phyloP scores from a whole-genome alignment of 2,113 vertebrate species.

The Camelus bactrianus region DNA sequence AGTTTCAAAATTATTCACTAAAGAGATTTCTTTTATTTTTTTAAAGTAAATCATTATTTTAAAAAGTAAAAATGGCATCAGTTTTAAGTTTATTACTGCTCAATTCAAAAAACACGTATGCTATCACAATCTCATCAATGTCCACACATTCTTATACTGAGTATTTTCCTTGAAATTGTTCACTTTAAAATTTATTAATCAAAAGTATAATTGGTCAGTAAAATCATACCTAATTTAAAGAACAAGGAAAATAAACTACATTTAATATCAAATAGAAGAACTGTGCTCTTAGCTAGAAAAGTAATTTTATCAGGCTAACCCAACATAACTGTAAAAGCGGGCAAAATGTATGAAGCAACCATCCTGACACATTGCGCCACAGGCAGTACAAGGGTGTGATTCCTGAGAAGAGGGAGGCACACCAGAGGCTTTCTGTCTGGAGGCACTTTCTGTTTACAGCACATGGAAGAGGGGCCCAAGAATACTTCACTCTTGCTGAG shows the following conservation, averaged over 20 bases:
- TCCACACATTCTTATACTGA: slow-evolving; percentile 10
- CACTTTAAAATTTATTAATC: slow-evolving; percentile 19
- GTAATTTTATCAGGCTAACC: neutral
- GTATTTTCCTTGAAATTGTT: neutral
- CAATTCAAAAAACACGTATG: neutral
- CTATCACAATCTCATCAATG: slow-evolving; percentile 10
- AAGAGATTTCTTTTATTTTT: neutral
- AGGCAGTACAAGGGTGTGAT: neutral
- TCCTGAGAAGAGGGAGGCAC: neutral
- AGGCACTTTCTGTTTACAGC: neutral
- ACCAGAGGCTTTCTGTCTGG: neutral
- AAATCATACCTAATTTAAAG: slow-evolving; percentile 6
- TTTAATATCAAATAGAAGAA: neutral
- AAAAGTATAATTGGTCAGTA: neutral
- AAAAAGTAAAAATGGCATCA: neutral
- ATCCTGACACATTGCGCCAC: neutral
- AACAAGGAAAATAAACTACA: neutral
- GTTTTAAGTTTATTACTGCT: neutral
- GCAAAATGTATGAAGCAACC: slow-evolving; percentile 13
- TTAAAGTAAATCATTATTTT: slow-evolving; percentile 1
- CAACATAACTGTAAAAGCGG: neutral
- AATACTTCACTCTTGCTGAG: neutral
- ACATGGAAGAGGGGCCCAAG: neutral
- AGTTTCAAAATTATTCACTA: slow-evolving; percentile 16
- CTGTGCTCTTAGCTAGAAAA: neutral